Evolutionary conservation across 2,113 vertebrate species (phyloP).

Genomic region (Propithecus coquereli): DNA sequence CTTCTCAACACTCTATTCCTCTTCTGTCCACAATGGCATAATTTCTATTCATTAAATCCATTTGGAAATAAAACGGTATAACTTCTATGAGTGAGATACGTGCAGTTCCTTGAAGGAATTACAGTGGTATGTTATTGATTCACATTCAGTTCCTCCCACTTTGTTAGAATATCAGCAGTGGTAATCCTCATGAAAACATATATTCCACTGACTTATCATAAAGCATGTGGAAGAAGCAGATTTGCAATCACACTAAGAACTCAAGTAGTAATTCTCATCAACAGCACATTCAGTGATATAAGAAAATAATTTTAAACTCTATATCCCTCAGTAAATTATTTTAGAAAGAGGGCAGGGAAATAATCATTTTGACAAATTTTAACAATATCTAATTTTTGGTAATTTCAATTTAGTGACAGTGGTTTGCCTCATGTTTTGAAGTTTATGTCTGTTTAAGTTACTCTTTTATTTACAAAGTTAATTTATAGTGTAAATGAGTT

Average conservation of each 20-base stretch:
- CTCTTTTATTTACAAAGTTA: constrained; percentile 2
- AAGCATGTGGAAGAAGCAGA: background rate
- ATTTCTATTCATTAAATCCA: background rate
- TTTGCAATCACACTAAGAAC: background rate
- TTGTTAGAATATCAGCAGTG: background rate
- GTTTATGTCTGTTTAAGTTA: background rate
- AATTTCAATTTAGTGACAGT: constrained; percentile 11
- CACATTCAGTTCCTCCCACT: background rate
- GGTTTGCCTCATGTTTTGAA: background rate
- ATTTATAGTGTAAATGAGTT: constrained; percentile 34
- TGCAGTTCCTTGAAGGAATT: background rate
- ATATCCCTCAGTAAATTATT: background rate
- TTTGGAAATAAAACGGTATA: background rate
- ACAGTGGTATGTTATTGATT: background rate
- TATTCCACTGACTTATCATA: background rate
- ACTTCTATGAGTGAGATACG: background rate
- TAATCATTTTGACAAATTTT: constrained; percentile 1
- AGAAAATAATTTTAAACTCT: background rate
- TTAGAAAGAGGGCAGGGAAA: background rate
- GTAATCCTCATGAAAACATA: background rate
- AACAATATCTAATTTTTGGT: background rate
- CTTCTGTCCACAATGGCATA: background rate
- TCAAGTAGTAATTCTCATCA: background rate
- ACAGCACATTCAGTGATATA: background rate
- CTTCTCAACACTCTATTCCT: background rate